A percentile compares a stretch with the other conserved stretches of the same genome.
phyloP scores from a whole-genome alignment of 1,140 invertebrate species.

The Sarcophaga bullata region DNA sequence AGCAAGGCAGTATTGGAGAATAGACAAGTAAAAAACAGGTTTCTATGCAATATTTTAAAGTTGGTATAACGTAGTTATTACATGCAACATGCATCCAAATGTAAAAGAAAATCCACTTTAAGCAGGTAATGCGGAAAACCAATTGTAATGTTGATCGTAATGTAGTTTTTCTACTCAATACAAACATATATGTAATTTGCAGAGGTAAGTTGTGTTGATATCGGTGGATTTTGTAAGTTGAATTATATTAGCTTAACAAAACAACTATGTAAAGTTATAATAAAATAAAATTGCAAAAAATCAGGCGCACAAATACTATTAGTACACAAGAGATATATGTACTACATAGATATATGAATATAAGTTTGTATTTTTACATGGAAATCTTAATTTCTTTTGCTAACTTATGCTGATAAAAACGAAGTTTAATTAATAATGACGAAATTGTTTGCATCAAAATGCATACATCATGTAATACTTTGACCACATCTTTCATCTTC shows the following conservation, averaged over 20 bases:
- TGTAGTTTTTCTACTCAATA: constrained; percentile 21
- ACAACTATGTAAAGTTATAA: no score
- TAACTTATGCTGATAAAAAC: no score
- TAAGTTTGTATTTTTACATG: no score
- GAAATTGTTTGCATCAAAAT: no score
- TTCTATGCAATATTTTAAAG: constrained; percentile 23
- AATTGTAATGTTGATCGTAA: constrained; percentile 26
- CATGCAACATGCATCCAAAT: constrained; percentile 22
- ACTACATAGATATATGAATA: no score
- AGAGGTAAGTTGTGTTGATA: not conserved
- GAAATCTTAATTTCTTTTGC: no score
- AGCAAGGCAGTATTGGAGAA: constrained; percentile 20
- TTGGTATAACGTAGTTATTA: constrained; percentile 18
- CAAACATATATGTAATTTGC: not conserved
- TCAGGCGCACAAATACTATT: no score
- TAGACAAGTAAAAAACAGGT: constrained; percentile 27
- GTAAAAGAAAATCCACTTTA: constrained; percentile 5
- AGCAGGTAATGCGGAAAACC: constrained; percentile 31
- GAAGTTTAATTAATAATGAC: no score
- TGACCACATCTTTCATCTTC: no score
- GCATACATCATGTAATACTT: no score
- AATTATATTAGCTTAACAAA: not conserved
- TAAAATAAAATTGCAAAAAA: no score
- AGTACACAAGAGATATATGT: no score
- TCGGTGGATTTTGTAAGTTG: not conserved